Evolutionary conservation across 1,140 invertebrate genomes (phyloP), one percentile per base, ranked within the genome.

Genomic region (Phortica variegata): DNA sequence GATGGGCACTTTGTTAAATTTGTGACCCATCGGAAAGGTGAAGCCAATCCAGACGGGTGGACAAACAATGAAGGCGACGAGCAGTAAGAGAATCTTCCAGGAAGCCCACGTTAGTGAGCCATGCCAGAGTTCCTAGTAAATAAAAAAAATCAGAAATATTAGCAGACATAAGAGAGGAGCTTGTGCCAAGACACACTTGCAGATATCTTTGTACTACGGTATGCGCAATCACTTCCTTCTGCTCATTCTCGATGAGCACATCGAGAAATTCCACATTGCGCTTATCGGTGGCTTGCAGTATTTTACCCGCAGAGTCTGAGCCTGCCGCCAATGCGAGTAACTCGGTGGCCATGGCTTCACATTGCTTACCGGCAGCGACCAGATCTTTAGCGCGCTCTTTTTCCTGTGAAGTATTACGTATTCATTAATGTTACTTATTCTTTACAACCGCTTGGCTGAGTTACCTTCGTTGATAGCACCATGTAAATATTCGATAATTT

Each of bases 371-470:
- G 26, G 95, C 95, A 7, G 89, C 87, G 61, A 95, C 87, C 44
- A 99, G 80, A 79, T 99, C 97, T 80, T 95, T 94, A 16, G 95
- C 93, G 68, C 95, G 82, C 78, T 98, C 97, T 81, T 98, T 98
- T 79, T 98, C 96, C 82, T 89, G 45, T 57, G 32, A 9, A n/a
- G 12, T 17, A 1, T 12, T 10, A 17, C n/a, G 1, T 21, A 8
- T 7, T 29, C 6, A 18, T 33, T 6, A 20, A 16, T 0, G 2
- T 29, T 18, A 10, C 2, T 33, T 2, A 3, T 33, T 12, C 19
- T 3, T 1, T 31, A 9, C 2, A 15, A 18, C 8, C n/a, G 23
- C 40, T 38, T 34, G 5, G 16, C 12, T 13, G 33, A 34, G 26
- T 32, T 19, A 87, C 86, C 80, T 93, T 93, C 40, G 88, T 88